phyloP scores from a whole-genome alignment of 2,113 vertebrate species.

The Nothocercus nigrocapillus region DNA sequence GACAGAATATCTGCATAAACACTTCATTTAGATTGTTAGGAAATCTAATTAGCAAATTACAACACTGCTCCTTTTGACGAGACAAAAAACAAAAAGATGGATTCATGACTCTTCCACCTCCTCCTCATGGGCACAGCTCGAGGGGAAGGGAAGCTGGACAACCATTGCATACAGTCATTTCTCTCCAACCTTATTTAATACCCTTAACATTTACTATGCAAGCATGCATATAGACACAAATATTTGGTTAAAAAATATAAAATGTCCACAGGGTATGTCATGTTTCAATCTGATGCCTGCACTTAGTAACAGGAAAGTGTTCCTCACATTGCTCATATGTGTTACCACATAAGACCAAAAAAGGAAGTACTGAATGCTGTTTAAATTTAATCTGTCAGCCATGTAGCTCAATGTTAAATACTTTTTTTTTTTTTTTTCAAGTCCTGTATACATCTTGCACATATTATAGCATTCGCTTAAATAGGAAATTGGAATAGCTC shows the following conservation, averaged over 20 bases:
- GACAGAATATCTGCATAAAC: background rate
- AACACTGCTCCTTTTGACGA: background rate
- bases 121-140: background rate
- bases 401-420: accelerated
- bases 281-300: background rate
- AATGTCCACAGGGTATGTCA: background rate
- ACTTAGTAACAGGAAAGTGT: background rate
- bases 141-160: constrained; percentile 24
- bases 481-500: background rate
- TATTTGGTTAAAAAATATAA: background rate
- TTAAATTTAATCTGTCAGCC: background rate
- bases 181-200: background rate
- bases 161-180: background rate
- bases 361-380: background rate
- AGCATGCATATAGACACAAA: background rate
- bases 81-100: background rate
- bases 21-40: background rate
- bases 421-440: background rate
- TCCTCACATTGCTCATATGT: background rate
- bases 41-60: constrained; percentile 9
- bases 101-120: constrained; percentile 32
- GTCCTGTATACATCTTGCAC: background rate
- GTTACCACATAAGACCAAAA: background rate
- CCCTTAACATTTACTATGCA: background rate
- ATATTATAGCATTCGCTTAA: background rate